Evolutionary conservation across 2,113 vertebrate species (phyloP), one percentile per base, ranked within the genome.

Genomic region (Crotophaga sulcirostris): DNA sequence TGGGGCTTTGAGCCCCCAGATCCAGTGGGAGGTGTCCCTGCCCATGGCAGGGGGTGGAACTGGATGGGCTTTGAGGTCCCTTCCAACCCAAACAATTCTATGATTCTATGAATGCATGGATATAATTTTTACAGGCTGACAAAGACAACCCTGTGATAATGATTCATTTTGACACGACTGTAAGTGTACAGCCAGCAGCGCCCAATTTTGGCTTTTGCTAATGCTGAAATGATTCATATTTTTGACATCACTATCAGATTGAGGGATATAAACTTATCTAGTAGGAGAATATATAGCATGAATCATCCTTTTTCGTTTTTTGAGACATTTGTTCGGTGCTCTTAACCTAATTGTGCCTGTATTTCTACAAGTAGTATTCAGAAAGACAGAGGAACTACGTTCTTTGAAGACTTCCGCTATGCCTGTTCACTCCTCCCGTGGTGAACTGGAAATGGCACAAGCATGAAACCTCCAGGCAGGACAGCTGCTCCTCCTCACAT

Each of bases 151-250:
- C 51, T 2, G 38, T 16, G 63, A 76, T 1, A 4, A 19, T 34
- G 82, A 95, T 84, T 67, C 56, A 18, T 13, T 38, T 7, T 5
- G 86, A 72, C 73, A 38, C 2, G 2, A 31, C 40, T 23, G 3
- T 4, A 66, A 60, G 56, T 0, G 7, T 13, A 14, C 19, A 1
- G 7, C 59, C 8, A 1, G 75, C 75, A 68, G 54, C 8, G 1
- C 62, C 63, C 34, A 19, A 40, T 16, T 20, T 52, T 23, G 47
- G 62, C 62, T 67, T 36, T 42, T 9, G 40, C 58, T 40, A 29
- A 25, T 2, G 6, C 68, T 63, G 47, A 33, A 94, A 54, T 72
- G 11, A 87, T 87, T 90, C 82, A 47, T 21, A 25, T 62, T 84
- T 72, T 44, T 92, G 89, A 92, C 11, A 2, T 54, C 1, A 11